These are phyloP conservation scores for Electrona antarctica DNA, from an alignment of 2,113 vertebrate species.

Conservation along the genomic window DNA sequence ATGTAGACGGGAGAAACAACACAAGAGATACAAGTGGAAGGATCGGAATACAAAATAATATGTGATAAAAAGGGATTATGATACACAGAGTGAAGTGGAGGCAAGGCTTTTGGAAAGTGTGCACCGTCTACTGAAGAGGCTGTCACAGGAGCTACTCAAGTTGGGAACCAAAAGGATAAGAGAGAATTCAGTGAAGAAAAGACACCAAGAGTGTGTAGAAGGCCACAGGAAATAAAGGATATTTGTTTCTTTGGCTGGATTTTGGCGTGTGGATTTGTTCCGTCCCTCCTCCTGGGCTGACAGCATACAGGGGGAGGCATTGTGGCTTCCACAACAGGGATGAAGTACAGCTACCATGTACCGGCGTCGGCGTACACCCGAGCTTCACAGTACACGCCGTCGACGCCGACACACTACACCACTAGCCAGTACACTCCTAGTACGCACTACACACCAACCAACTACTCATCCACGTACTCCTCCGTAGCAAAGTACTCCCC, in stretches of 20 bases:
- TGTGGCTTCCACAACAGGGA: constrained; percentile 59
- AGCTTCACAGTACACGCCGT: constrained; percentile 63
- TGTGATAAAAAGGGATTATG: background rate
- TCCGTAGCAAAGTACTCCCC: constrained; percentile 55
- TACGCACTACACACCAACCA: constrained; percentile 60
- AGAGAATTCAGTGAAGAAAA: constrained; percentile 5
- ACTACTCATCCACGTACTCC: constrained; percentile 51
- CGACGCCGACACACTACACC: constrained; percentile 62
- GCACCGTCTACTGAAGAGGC: constrained; percentile 6
- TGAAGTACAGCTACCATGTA: constrained; percentile 84
- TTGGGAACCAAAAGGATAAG: constrained; percentile 35
- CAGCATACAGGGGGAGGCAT: constrained; percentile 43
- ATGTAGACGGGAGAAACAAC: constrained; percentile 16
- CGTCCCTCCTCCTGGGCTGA: constrained; percentile 42
- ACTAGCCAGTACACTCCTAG: constrained; percentile 49
- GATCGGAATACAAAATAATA: constrained; percentile 5
- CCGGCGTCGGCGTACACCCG: constrained; percentile 63
- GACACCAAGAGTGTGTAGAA: constrained; percentile 16
- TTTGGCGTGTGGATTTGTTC: constrained; percentile 46
- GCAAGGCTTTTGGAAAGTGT: constrained; percentile 33
- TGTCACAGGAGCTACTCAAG: constrained; percentile 16
- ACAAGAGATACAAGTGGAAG: background rate
- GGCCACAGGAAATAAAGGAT: constrained; percentile 41
- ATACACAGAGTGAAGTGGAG: constrained; percentile 9
- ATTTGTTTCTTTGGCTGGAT: constrained; percentile 47